Base-by-base conservation (phyloP, 2,113 vertebrate species). In the Anhinga anhinga region DNA sequence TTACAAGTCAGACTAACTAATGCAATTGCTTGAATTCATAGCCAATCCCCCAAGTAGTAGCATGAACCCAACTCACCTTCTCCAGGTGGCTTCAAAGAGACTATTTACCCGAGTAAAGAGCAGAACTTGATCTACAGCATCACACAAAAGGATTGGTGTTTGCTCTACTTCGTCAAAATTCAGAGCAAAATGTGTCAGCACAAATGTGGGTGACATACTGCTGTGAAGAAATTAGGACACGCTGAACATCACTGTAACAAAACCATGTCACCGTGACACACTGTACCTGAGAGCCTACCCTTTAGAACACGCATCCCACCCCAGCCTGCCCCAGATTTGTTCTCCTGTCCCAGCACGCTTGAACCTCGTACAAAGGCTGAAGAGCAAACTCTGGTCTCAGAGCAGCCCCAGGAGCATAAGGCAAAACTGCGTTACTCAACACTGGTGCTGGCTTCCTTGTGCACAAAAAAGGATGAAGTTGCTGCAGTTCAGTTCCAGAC, bases 241-340 rank as follows among this genome's bases (percentile, higher is more conserved):
- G 4, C 42, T 67, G 65, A 93, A 67, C 61, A 34, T 14, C n/a
- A 3, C 45, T 21, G 15, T 15, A 47, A 62, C 67, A 84, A 93
- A 67, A 20, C 27, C 18, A 2, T 4, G 7, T 21, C 42, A 17
- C 40, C 22, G 18, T 13, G n/a, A 16, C 1, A 1, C 13, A 10
- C 50, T 36, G 12, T 16, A 14, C 8, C 1, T 26, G 19, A 30
- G 8, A 58, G 10, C 44, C 42, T 49, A 8, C 29, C 9, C 32
- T 83, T 69, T 3, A n/a, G 50, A 69, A 20, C 27, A 2, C 1
- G 10, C 50, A 49, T 22, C 53, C 52, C 32, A 19, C 13, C 36
- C n/a, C 56, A 53, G 47, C 38, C 77, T 34, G 82, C 18, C 42
- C 44, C 71, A 38, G 13, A 4, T 38, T 10, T 22, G 7, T 34